Conservation (phyloP, 2,113 vertebrate species). For the Indicator maculatus region DNA sequence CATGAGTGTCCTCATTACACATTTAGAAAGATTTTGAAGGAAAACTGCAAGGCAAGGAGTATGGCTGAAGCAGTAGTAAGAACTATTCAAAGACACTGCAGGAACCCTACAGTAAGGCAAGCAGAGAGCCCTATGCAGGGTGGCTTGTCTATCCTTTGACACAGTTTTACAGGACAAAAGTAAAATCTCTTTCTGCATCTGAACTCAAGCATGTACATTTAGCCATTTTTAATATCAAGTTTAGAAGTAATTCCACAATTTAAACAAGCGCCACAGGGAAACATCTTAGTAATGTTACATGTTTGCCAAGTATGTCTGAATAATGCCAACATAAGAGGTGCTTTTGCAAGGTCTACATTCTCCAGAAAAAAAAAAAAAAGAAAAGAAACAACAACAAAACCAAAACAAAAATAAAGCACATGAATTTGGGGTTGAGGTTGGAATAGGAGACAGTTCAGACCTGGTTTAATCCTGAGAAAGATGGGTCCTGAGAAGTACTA, state of each 20-base stretch:
- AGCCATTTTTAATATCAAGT: constrained; percentile 58
- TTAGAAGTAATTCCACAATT: constrained; percentile 73
- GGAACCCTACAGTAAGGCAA: background rate
- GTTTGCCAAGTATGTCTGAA: constrained; percentile 96
- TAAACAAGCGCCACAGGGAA: constrained; percentile 75
- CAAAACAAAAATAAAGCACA: constrained; percentile 81
- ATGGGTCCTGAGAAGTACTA: constrained; percentile 99
- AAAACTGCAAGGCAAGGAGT: background rate
- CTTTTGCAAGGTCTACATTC: constrained; percentile 82
- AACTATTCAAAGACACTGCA: background rate
- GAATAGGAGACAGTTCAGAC: constrained; percentile 98
- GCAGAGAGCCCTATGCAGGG: background rate
- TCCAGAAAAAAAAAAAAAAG: constrained; percentile 64
- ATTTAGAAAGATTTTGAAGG: background rate
- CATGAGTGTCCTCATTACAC: background rate
- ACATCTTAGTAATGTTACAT: constrained; percentile 84
- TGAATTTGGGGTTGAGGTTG: constrained; percentile 87
- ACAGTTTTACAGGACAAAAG: constrained; percentile 10
- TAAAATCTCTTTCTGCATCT: constrained; percentile 9
- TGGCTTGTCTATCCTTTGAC: background rate
- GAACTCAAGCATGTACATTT: constrained; percentile 52
- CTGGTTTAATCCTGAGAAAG: constrained; percentile 99
- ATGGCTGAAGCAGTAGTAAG: background rate
- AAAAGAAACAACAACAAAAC: background rate
- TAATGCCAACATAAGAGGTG: constrained; percentile 90